phyloP scores from a whole-genome alignment of 1,140 invertebrate species.

The Hermetia illucens region DNA sequence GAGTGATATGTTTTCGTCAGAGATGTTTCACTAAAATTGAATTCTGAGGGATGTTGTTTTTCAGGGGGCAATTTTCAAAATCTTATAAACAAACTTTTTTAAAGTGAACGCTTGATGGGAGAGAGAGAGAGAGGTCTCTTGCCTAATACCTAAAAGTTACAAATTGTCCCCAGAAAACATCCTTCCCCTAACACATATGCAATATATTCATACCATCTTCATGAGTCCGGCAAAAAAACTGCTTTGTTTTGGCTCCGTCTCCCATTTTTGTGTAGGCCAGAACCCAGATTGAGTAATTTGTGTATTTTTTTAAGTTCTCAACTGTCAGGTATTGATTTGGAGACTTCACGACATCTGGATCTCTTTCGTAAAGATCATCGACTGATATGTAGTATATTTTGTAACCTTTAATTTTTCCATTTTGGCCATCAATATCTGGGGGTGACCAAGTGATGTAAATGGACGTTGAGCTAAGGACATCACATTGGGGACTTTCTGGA shows the following conservation, averaged over 20 bases:
- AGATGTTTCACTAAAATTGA: too few species aligned
- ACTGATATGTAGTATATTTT: constrained; percentile 64
- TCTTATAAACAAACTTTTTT: neutral
- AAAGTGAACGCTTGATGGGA: neutral
- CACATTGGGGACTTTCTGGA: constrained; percentile 62
- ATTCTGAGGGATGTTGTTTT: too few species aligned
- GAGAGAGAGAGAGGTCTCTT: too few species aligned
- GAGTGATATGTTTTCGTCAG: constrained; percentile 5
- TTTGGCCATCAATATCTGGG: constrained; percentile 61
- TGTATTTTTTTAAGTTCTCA: constrained; percentile 50
- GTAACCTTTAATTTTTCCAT: constrained; percentile 79
- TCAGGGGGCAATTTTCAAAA: too few species aligned
- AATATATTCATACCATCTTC: constrained; percentile 69
- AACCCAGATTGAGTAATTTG: constrained; percentile 87
- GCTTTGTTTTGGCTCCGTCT: constrained; percentile 67
- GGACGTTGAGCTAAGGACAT: constrained; percentile 63
- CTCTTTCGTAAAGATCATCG: constrained; percentile 46
- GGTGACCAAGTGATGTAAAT: constrained; percentile 78
- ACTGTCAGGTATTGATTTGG: constrained; percentile 31
- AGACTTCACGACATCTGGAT: constrained; percentile 30
- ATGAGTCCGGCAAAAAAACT: constrained; percentile 77
- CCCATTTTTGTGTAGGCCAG: constrained; percentile 78
- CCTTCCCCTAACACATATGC: too few species aligned
- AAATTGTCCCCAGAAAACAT: too few species aligned
- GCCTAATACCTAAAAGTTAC: too few species aligned